A percentile compares a stretch with the other conserved stretches of the same genome.
Conservation (phyloP, 1,140 invertebrate genomes). For the Drosophila ambigua region DNA sequence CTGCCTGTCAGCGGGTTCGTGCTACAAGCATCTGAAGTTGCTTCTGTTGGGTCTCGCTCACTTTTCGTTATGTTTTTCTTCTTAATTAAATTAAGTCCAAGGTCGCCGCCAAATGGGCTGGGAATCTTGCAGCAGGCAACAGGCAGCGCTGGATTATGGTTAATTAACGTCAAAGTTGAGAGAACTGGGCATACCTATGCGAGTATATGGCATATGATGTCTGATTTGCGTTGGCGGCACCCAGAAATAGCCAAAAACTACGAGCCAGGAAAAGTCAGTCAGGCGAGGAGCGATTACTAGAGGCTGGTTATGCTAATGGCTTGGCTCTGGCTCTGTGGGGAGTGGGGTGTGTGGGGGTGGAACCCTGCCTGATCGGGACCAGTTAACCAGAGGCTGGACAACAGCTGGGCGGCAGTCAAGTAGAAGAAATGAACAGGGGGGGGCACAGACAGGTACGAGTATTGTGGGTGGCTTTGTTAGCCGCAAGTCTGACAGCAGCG, state of each 20-base stretch:
- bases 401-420: slow-evolving; percentile 20
- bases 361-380: no score
- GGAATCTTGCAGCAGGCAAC: slow-evolving; percentile 22
- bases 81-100: slow-evolving; percentile 73
- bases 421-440: slow-evolving; percentile 38
- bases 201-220: slow-evolving; percentile 14
- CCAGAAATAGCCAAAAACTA: slow-evolving; percentile 19
- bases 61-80: slow-evolving; percentile 53
- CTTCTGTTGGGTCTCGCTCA: slow-evolving; percentile 30
- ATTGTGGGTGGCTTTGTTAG: slow-evolving; percentile 33
- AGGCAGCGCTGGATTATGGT: neutral
- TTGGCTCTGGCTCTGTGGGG: neutral
- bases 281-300: slow-evolving; percentile 12
- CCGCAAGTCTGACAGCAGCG: slow-evolving; percentile 1
- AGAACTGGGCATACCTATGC: neutral
- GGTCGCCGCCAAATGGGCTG: slow-evolving; percentile 62
- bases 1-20: slow-evolving; percentile 33
- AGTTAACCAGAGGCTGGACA: slow-evolving; percentile 5
- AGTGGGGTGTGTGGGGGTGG: neutral
- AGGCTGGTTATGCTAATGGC: slow-evolving; percentile 58
- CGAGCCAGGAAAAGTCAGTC: slow-evolving; percentile 40
- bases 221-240: slow-evolving; percentile 46
- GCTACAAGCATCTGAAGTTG: slow-evolving; percentile 24
- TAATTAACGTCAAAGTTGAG: slow-evolving; percentile 38
- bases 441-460: slow-evolving; percentile 15